Percentiles rank a stretch among this genome's conserved stretches.
These are phyloP conservation scores for Porites rus DNA, from an alignment of 92 coral and sea anemone species.

Conservation along the genomic window DNA sequence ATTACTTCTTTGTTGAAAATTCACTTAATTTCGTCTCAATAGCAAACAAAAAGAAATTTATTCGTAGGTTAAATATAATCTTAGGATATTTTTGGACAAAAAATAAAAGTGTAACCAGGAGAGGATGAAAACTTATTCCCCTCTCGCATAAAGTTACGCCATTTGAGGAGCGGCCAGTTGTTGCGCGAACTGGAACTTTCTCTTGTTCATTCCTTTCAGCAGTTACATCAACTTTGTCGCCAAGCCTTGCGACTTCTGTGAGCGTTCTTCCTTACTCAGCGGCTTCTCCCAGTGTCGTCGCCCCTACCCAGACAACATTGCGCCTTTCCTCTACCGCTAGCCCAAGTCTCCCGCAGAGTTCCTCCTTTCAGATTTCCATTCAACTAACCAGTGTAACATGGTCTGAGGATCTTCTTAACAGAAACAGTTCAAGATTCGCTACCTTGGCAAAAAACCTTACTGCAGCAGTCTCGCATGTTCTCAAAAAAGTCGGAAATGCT, in stretches of 20 bases:
- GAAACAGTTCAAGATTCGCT: background rate
- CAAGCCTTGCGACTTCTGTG: constrained; percentile 13
- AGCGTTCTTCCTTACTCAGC: constrained; percentile 7
- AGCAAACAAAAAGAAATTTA: too few relatives aligned
- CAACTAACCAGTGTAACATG: constrained; percentile 20
- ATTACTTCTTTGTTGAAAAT: too few relatives aligned
- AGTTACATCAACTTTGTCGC: constrained; percentile 20
- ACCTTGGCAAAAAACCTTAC: constrained; percentile 32
- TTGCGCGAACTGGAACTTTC: background rate
- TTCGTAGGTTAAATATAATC: too few relatives aligned
- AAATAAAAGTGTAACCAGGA: too few relatives aligned
- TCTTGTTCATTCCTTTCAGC: background rate
- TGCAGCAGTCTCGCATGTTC: background rate
- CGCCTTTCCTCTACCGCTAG: constrained; percentile 15
- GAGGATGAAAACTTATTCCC: too few relatives aligned
- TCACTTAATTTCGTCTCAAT: too few relatives aligned
- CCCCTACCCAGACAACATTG: constrained; percentile 21
- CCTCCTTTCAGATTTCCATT: constrained; percentile 34
- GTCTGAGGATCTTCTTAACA: constrained; percentile 26
- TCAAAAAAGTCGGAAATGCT: constrained; percentile 12
- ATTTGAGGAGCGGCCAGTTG: background rate
- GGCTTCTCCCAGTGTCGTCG: constrained; percentile 2
- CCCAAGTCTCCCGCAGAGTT: constrained; percentile 12
- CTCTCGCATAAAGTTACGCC: too few relatives aligned
- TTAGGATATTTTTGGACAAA: too few relatives aligned